Percentiles rank a stretch among this genome's conserved stretches.
Evolutionary conservation across 2,113 vertebrate genomes (phyloP).

Genomic region (Calonectris borealis): DNA sequence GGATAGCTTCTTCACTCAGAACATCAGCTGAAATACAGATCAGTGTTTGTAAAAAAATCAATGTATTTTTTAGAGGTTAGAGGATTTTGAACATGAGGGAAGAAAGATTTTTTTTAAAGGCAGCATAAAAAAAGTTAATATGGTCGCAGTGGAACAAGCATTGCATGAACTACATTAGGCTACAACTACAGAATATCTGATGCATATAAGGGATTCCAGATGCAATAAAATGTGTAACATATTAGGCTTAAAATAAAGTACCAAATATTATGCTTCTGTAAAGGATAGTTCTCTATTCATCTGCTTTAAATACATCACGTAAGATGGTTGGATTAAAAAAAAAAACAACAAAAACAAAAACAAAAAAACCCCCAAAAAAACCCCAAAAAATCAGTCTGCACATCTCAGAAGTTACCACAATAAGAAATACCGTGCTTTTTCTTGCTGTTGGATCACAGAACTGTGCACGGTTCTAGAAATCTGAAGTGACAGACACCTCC

Average conservation of each 20-base stretch:
- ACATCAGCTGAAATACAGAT: constrained; percentile 84
- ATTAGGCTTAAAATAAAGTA: constrained; percentile 9
- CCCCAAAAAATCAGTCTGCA: not conserved
- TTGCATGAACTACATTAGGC: not conserved
- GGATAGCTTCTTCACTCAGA: constrained; percentile 89
- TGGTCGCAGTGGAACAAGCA: not conserved
- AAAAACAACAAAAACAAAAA: not conserved
- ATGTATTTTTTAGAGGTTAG: not conserved
- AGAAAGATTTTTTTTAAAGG: not conserved
- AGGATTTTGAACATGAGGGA: not conserved
- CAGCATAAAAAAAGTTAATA: not conserved
- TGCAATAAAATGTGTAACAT: not conserved
- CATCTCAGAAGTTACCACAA: not conserved
- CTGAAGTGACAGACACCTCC: not conserved
- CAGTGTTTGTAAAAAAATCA: not conserved
- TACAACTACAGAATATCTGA: not conserved
- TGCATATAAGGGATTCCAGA: not conserved
- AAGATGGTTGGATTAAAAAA: not conserved
- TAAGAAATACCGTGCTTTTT: not conserved
- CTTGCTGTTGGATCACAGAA: not conserved
- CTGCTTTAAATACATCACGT: not conserved
- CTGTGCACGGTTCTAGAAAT: not conserved
- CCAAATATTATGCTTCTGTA: not conserved
- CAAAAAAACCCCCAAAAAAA: too few relatives aligned
- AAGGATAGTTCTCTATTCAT: not conserved